Evolutionary conservation across 2,888 invertebrate genomes (phyloP).

Genomic region (Agrenia bidenticulata): DNA sequence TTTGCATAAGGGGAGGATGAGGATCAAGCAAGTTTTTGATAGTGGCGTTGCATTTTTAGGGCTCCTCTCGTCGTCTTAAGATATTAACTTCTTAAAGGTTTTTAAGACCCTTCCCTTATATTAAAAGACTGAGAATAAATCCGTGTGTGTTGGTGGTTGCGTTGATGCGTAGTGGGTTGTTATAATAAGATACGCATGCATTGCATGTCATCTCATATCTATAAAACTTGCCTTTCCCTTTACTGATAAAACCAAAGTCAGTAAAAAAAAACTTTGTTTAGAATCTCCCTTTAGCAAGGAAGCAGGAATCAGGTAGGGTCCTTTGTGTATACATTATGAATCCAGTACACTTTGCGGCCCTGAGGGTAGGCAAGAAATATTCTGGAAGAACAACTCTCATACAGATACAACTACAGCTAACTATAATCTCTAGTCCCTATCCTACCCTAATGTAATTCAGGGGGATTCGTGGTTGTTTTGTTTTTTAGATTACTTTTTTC

Average conservation of each 20-base stretch:
- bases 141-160: background rate
- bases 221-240: slow-evolving; percentile 5
- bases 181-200: background rate
- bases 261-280: background rate
- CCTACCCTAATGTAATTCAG: slow-evolving; percentile 28
- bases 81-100: slow-evolving; percentile 1
- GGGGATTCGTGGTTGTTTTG: background rate
- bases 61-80: slow-evolving; percentile 4
- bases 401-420: background rate
- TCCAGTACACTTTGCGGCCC: slow-evolving; percentile 17
- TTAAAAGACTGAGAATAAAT: slow-evolving; percentile 5
- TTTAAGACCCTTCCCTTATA: slow-evolving; percentile 15
- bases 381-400: background rate
- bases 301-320: slow-evolving; percentile 25
- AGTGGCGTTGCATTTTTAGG: slow-evolving; percentile 17
- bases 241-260: background rate
- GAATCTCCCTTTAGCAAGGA: slow-evolving; percentile 12
- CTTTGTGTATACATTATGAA: background rate
- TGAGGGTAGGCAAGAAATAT: slow-evolving; percentile 21
- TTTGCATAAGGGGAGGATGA: slow-evolving; percentile 24
- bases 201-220: slow-evolving; percentile 7
- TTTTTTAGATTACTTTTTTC: slow-evolving; percentile 20
- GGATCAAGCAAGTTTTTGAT: slow-evolving; percentile 22
- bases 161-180: background rate
- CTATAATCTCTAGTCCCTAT: slow-evolving; percentile 26